Conservation (phyloP, 2,888 invertebrate species). For the Zaprionus obscuricornis region DNA sequence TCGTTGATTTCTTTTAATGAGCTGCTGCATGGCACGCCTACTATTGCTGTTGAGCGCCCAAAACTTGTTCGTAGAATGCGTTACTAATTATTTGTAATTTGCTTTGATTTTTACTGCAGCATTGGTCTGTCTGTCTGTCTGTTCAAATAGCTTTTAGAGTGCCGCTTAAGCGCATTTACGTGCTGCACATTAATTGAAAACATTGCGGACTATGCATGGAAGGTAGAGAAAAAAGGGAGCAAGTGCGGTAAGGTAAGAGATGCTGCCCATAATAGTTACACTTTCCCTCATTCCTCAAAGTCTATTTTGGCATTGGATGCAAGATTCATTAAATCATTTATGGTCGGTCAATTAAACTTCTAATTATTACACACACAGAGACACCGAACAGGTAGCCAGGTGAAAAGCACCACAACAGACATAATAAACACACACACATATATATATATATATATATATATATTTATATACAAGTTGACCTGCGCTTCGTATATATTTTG, state of each 20-base stretch:
- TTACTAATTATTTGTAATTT: slow-evolving; percentile 72
- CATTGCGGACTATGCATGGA: neutral
- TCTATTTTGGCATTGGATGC: slow-evolving; percentile 12
- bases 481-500: slow-evolving; percentile 24
- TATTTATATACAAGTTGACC: slow-evolving; percentile 30
- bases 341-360: slow-evolving; percentile 64
- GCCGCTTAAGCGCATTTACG: slow-evolving; percentile 57
- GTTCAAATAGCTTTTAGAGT: slow-evolving; percentile 37
- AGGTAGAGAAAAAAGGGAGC: neutral
- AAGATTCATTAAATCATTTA: slow-evolving; percentile 51
- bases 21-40: slow-evolving; percentile 27
- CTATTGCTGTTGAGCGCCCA: neutral
- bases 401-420: too few relatives aligned
- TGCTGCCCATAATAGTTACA: slow-evolving; percentile 17
- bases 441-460: slow-evolving; percentile 2
- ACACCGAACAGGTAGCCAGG: slow-evolving; percentile 1
- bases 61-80: slow-evolving; percentile 36
- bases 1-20: slow-evolving; percentile 57
- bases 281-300: neutral
- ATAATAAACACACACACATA: neutral
- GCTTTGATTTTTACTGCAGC: slow-evolving; percentile 57
- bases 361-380: slow-evolving; percentile 48
- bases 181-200: slow-evolving; percentile 55
- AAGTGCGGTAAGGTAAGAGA: neutral
- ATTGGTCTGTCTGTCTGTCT: neutral